Evolutionary conservation across 2,113 vertebrate species (phyloP).

Genomic region (Onychostoma macrolepis): DNA sequence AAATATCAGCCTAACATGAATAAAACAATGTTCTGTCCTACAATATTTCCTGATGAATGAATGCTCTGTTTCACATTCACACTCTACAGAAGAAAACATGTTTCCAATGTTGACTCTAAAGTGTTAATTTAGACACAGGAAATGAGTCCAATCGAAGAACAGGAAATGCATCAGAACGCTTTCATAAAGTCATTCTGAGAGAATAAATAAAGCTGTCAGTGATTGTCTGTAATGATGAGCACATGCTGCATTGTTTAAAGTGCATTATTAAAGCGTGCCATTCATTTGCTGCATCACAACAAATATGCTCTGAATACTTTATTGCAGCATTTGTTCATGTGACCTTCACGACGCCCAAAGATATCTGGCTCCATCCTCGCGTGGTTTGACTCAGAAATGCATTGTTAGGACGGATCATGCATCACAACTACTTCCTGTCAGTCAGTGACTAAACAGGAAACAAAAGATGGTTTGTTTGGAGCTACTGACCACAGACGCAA

Average conservation of each 20-base stretch:
- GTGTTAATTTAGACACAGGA: background rate
- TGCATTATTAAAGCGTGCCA: background rate
- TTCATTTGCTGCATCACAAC: background rate
- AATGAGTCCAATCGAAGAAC: background rate
- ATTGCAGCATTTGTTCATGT: background rate
- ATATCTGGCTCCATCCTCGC: background rate
- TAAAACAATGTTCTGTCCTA: background rate
- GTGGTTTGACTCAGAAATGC: too few relatives aligned
- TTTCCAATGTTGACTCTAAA: background rate
- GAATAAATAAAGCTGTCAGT: conserved; percentile 13
- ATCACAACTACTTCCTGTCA: background rate
- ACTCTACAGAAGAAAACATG: background rate
- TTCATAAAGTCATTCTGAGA: background rate
- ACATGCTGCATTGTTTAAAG: background rate
- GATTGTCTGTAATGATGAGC: background rate
- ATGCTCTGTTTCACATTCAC: background rate
- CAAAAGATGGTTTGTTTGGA: background rate
- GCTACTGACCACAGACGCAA: background rate
- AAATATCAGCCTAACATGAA: background rate
- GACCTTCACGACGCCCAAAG: background rate
- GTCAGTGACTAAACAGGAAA: background rate
- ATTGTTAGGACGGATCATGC: background rate
- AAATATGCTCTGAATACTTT: background rate
- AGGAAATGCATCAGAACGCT: background rate
- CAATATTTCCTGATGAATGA: background rate